Conservation (phyloP, 1,140 invertebrate genomes). For the Drosophila aff. region DNA sequence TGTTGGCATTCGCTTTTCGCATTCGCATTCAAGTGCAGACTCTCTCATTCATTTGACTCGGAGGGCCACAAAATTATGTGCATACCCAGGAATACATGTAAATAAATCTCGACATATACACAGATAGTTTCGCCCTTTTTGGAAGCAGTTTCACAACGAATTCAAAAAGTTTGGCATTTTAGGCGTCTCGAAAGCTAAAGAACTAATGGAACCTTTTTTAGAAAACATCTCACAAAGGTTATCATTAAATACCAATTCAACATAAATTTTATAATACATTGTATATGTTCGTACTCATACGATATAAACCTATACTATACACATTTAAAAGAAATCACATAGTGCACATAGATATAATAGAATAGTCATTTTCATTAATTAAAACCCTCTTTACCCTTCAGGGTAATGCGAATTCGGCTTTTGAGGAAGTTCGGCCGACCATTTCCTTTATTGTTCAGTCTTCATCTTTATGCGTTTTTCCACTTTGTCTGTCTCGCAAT, state of each 20-base stretch:
- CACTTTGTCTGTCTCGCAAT: constrained; percentile 73
- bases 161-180: background rate
- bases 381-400: background rate
- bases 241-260: background rate
- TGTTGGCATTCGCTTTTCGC: constrained; percentile 55
- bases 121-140: constrained; percentile 28
- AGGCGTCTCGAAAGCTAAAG: background rate
- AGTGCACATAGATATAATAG: background rate
- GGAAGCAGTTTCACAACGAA: constrained; percentile 6
- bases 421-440: constrained; percentile 9
- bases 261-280: too few relatives aligned
- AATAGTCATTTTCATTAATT: background rate
- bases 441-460: constrained; percentile 57
- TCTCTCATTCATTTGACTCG: constrained; percentile 55
- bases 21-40: constrained; percentile 63
- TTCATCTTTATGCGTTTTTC: constrained; percentile 75
- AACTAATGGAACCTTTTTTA: background rate
- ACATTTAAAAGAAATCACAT: background rate
- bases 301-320: background rate
- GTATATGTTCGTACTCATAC: background rate
- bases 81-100: constrained; percentile 48
- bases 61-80: constrained; percentile 39
- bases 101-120: constrained; percentile 1
- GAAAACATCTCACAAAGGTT: background rate
- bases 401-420: background rate